These are phyloP conservation scores for Arremon aurantiirostris DNA, from an alignment of 2,797 vertebrate genomes.

Conservation along the genomic window DNA sequence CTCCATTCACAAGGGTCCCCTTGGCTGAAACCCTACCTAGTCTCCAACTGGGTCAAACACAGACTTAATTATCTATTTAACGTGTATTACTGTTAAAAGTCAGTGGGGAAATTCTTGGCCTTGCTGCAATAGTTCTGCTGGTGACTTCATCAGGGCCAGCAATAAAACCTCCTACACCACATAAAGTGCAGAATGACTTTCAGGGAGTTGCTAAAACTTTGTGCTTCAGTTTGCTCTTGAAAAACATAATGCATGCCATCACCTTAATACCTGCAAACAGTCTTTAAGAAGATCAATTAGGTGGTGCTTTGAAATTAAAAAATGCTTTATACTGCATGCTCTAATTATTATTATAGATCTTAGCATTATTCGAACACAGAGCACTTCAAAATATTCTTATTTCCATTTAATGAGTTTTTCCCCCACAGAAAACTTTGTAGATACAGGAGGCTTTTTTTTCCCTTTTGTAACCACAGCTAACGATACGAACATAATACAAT, in stretches of 20 bases:
- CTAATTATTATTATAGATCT: neutral
- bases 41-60: neutral
- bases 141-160: neutral
- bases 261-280: neutral
- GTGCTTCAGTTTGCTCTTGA: neutral
- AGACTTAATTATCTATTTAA: neutral
- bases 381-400: slow-evolving; percentile 1
- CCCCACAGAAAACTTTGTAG: neutral
- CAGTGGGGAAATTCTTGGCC: neutral
- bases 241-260: neutral
- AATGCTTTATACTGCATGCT: neutral
- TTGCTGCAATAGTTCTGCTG: neutral
- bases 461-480: neutral
- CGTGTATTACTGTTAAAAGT: neutral
- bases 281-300: slow-evolving; percentile 1
- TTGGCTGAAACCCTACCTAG: neutral
- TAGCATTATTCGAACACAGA: neutral
- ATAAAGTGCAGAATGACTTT: neutral
- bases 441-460: neutral
- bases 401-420: neutral
- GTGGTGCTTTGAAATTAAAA: slow-evolving; percentile 30
- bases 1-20: neutral
- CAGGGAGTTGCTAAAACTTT: neutral
- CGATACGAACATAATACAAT: slow-evolving; percentile 8
- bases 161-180: neutral